A percentile compares a stretch with the other conserved stretches of the same genome.
phyloP scores from a whole-genome alignment of 2,113 vertebrate species.

The Rattus norvegicus region GRCr8 NC_086027.1:89317501-89318000 shows the following conservation, averaged over 20 bases:
- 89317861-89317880: neutral
- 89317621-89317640: neutral
- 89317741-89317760: slow-evolving; percentile 21
- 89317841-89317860: neutral
- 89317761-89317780: neutral
- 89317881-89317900: neutral
- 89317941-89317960: neutral
- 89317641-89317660: neutral
- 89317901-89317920: neutral
- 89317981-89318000: neutral
- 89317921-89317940: neutral
- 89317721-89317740: neutral
- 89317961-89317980: neutral
- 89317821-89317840: neutral
- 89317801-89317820: neutral
- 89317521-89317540: neutral
- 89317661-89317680: neutral
- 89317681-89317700: neutral
- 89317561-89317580: neutral
- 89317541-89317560: neutral
- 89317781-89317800: neutral
- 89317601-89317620: neutral
- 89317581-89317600: neutral
- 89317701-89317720: neutral
- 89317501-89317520: neutral